Conservation (phyloP, 2,797 vertebrate genomes). For the Oryzias sinensis region DNA sequence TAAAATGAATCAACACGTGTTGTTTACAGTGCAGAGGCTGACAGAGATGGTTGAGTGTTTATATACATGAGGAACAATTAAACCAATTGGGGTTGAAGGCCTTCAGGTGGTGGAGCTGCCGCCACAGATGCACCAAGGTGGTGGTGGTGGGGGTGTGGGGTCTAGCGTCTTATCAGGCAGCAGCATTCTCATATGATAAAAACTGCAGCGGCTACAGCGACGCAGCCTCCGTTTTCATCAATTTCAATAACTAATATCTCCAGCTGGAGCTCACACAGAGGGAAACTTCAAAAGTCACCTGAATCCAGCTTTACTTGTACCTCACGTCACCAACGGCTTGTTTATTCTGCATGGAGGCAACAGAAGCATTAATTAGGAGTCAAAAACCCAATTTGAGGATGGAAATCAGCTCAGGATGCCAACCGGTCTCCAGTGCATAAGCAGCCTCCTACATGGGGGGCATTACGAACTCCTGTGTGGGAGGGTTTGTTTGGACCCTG, state of each 20-base stretch:
- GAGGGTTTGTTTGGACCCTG: slow-evolving; percentile 36
- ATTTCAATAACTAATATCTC: not conserved
- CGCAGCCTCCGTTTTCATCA: not conserved
- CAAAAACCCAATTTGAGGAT: slow-evolving; percentile 13
- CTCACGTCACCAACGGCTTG: not conserved
- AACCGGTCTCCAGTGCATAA: slow-evolving; percentile 17
- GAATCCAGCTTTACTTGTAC: not conserved
- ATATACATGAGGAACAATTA: slow-evolving; percentile 26
- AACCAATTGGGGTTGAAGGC: too few relatives aligned
- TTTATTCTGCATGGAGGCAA: not conserved
- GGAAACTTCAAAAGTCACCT: slow-evolving; percentile 9
- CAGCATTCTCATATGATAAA: slow-evolving; percentile 4
- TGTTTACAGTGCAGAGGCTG: slow-evolving; percentile 32
- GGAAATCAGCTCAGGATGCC: slow-evolving; percentile 24
- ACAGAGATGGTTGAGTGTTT: slow-evolving; percentile 31
- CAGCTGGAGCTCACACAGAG: slow-evolving; percentile 10
- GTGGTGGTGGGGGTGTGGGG: too few relatives aligned
- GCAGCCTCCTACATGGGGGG: slow-evolving; percentile 4
- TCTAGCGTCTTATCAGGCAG: not conserved
- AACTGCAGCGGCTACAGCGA: slow-evolving; percentile 27
- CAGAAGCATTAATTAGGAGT: slow-evolving; percentile 23
- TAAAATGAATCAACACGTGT: slow-evolving; percentile 40
- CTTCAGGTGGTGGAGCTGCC: too few relatives aligned
- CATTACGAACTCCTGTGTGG: slow-evolving; percentile 36
- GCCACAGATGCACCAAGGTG: too few relatives aligned